Evolutionary conservation across 2,113 vertebrate genomes (phyloP), one percentile per base, ranked within the genome.

Genomic region (Vulpes lagopus): DNA sequence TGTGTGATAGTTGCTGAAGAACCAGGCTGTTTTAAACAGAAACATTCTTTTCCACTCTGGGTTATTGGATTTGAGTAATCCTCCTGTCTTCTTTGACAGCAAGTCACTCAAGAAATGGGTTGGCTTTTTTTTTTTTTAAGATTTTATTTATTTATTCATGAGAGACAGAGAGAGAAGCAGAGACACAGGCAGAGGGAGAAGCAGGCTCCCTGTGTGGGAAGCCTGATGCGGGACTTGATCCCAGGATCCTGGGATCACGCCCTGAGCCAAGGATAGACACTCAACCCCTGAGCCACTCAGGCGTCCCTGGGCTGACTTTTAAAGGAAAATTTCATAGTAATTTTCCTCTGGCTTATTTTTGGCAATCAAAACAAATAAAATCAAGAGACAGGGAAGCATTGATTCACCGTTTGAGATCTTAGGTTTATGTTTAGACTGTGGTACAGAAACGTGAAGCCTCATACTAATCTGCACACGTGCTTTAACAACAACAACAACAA

Each of bases 291-390:
- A 43, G 43, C 43, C 43, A 43, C 43, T 43, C 43, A 43, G 43
- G 43, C 43, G 1, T 43, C 43, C 43, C 43, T 73, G 53, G 15
- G 5, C 64, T 93, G 30, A 69, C 19, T 51, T 91, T 95, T 92
- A 69, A 71, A 96, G 49, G 43, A 64, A 64, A 96, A 96, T 62
- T 89, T 92, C 23, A 78, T 9, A 80, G 23, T 51, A 35, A 84
- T 89, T 87, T 94, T 82, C n/a, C 27, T 74, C 22, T 80, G 9
- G 7, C 1, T 83, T 97, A 74, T 89, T 17, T 97, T 94, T 53
- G 22, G 10, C 53, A 55, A 35, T 87, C 64, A 95, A 78, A 95
- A 80, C n/a, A 85, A 89, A 96, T 65, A 79, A 79, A 94, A 69
- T 59, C 25, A 74, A 94, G 80, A 20, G 3, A 22, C 32, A 59